These are phyloP conservation scores for Rhinoptilus africanus DNA, from an alignment of 2,113 vertebrate genomes.

Conservation along the genomic window DNA sequence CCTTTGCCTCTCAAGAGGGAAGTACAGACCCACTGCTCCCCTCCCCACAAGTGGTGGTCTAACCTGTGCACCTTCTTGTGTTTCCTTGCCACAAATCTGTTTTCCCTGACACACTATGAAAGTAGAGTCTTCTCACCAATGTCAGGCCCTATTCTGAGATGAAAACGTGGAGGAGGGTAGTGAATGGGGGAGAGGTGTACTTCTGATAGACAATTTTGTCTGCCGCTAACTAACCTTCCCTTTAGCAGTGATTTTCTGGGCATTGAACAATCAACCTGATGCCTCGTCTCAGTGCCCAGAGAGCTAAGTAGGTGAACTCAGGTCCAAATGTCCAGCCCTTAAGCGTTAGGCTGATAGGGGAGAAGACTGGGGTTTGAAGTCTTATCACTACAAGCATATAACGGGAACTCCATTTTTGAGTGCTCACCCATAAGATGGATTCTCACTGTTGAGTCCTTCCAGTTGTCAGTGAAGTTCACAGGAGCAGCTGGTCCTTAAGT, in stretches of 20 bases:
- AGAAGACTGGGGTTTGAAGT: background rate
- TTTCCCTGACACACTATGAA: background rate
- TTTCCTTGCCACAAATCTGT: background rate
- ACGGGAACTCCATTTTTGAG: background rate
- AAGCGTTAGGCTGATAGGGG: background rate
- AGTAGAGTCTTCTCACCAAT: background rate
- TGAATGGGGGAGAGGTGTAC: background rate
- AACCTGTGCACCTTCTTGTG: background rate
- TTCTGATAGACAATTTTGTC: background rate
- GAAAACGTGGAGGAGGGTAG: background rate
- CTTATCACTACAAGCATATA: background rate
- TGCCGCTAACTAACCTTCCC: background rate
- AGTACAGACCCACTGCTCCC: background rate
- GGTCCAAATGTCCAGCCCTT: background rate
- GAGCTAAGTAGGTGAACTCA: background rate
- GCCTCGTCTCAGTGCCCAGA: fast-evolving
- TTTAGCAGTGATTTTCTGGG: background rate
- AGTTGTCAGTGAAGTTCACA: background rate
- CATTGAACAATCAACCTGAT: background rate
- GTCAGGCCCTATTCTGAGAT: background rate
- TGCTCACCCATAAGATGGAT: background rate
- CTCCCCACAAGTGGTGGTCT: background rate
- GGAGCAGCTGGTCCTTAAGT: background rate
- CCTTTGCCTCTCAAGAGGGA: background rate
- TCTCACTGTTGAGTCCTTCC: background rate